Evolutionary conservation across 2,797 vertebrate species (phyloP), one percentile per base, ranked within the genome.

Genomic region (Epinephelus malabaricus): DNA sequence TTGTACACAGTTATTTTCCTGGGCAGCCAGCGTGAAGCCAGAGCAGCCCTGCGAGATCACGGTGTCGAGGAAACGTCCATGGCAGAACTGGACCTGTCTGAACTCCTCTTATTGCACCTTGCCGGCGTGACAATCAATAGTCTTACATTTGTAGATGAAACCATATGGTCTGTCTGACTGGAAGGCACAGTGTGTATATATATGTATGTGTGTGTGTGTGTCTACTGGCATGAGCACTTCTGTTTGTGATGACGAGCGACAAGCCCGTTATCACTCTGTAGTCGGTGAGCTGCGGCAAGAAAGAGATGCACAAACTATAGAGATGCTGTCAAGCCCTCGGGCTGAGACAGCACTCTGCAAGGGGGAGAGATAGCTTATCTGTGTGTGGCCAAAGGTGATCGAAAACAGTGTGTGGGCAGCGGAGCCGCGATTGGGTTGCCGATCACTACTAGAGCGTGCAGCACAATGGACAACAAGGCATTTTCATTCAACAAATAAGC

Each of bases 321-420:
- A 86, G 83, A 78, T 58, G 82, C 76, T 79, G 82, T 89, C 65
- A 51, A 78, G 79, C 82, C 88, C 73, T 70, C 46, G 15, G 82
- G 89, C 81, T 81, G 79, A 79, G 67, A 54, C 51, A 5, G 15
- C 73, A 50, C 82, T 81, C 75, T 63, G 83, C 63, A 82, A 84
- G 68, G 72, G 72, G 62, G 54, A 70, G 45, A 67, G 78, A 85
- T 80, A 78, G 78, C 72, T 82, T 84, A 88, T 88, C 79, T 65
- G 73, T 59, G 55, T 45, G 71, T 50, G 78, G 75, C 45, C 71
- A 66, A 74, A 83, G 75, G 81, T 81, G 84, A 83, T 75, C 18
- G 46, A 68, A 78, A 83, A 59, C 71, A 56, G 47, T 23, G 67
- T 66, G 79, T 60, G 47, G 64, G 69, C 49, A 80, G 43, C 61